A percentile compares a stretch with the other conserved stretches of the same genome.
These are phyloP conservation scores for Catamblyrhynchus diadema DNA, from an alignment of 2,797 vertebrate genomes.

Conservation along the genomic window DNA sequence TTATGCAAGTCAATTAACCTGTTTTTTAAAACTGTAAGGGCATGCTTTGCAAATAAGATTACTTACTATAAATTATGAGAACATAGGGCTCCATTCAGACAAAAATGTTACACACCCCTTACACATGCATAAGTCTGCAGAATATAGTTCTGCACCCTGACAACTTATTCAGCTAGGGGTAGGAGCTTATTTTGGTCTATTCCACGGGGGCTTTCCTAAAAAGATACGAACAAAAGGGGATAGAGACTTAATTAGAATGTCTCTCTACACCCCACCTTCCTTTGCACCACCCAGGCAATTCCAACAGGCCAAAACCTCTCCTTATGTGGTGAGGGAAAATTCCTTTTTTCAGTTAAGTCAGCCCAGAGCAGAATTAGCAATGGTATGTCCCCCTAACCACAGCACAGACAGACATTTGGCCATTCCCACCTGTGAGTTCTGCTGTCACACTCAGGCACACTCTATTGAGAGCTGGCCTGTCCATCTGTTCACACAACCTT, in stretches of 20 bases:
- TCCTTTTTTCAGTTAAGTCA: constrained; percentile 54
- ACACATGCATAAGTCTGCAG: constrained; percentile 74
- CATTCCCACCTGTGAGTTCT: constrained; percentile 64
- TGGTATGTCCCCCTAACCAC: constrained; percentile 64
- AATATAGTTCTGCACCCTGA: constrained; percentile 73
- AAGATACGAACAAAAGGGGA: constrained; percentile 62
- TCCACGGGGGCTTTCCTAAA: constrained; percentile 65
- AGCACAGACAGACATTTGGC: constrained; percentile 56
- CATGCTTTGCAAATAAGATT: constrained; percentile 84
- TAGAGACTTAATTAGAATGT: constrained; percentile 65
- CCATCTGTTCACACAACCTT: constrained; percentile 23
- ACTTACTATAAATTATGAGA: constrained; percentile 82
- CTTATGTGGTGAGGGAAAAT: constrained; percentile 53
- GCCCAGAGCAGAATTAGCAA: constrained; percentile 60
- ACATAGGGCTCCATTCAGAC: constrained; percentile 82
- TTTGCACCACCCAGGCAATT: constrained; percentile 60
- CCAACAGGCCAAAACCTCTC: constrained; percentile 46
- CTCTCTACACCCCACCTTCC: constrained; percentile 40
- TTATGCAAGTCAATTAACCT: constrained; percentile 83
- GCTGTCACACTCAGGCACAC: constrained; percentile 13
- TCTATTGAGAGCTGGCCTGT: not conserved
- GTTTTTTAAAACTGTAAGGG: constrained; percentile 80
- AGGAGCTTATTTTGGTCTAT: constrained; percentile 71
- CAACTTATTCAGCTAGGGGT: constrained; percentile 60
- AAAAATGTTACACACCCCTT: constrained; percentile 77